phyloP scores from a whole-genome alignment of 2,113 vertebrate genomes.

The Oreotragus oreotragus region DNA sequence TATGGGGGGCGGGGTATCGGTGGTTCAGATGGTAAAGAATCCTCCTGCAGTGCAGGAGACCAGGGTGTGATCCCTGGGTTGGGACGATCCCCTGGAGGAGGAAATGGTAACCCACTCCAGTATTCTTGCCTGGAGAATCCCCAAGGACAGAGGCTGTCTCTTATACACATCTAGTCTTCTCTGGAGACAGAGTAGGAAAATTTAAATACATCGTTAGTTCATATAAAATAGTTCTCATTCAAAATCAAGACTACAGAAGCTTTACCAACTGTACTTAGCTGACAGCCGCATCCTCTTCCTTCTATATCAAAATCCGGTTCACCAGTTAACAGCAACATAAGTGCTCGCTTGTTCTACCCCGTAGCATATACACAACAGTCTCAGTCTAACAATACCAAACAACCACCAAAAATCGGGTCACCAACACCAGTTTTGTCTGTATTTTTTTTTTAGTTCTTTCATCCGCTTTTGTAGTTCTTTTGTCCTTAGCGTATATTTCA shows the following conservation, averaged over 20 bases:
- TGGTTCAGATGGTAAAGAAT: background rate
- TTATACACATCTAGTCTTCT: background rate
- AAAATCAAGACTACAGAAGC: background rate
- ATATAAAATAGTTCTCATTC: background rate
- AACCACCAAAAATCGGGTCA: background rate
- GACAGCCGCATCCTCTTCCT: rapidly evolving
- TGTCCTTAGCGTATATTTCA: background rate
- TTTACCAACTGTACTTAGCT: background rate
- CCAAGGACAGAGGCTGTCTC: background rate
- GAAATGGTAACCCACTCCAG: background rate
- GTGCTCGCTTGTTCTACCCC: background rate
- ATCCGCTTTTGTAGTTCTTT: rapidly evolving
- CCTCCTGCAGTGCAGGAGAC: background rate
- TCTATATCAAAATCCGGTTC: background rate
- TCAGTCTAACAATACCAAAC: background rate
- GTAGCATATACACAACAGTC: background rate
- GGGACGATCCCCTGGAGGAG: background rate
- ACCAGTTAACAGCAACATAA: background rate
- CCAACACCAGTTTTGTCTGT: background rate
- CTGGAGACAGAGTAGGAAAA: background rate
- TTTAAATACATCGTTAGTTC: background rate
- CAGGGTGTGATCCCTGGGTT: background rate
- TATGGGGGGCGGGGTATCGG: too few relatives aligned
- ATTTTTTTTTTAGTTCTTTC: background rate
- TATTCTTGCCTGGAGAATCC: background rate